A percentile compares a stretch with the other conserved stretches of the same genome.
Conservation (phyloP, 2,797 vertebrate species). For the Steatocranus sp. region DNA sequence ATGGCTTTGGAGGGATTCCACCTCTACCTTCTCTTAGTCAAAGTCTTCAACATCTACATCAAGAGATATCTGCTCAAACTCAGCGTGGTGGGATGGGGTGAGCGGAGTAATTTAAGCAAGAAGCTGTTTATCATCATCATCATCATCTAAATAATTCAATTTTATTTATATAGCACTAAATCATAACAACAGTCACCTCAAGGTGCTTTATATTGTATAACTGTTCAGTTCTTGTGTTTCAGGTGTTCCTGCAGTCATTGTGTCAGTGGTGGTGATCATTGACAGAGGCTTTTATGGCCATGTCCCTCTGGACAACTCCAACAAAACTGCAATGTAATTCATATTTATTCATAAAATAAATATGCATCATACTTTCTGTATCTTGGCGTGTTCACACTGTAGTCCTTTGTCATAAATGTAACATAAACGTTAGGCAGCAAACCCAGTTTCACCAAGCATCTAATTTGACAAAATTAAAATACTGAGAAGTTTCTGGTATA, state of each 20-base stretch:
- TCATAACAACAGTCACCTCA: not conserved
- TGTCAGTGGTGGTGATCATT: not conserved
- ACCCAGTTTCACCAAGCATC: not conserved
- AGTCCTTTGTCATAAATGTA: not conserved
- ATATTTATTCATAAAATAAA: not conserved
- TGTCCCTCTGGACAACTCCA: not conserved
- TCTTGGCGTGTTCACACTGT: not conserved
- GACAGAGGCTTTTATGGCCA: not conserved
- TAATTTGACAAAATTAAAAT: not conserved
- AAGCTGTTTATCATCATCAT: not conserved
- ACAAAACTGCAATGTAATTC: not conserved
- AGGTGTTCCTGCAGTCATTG: not conserved
- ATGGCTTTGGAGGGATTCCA: not conserved
- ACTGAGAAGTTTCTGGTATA: not conserved
- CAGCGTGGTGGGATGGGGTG: fast-evolving
- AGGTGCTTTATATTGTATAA: not conserved
- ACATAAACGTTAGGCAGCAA: not conserved
- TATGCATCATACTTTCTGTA: not conserved
- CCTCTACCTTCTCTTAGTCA: not conserved
- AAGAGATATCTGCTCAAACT: not conserved
- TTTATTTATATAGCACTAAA: not conserved
- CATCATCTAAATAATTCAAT: not conserved
- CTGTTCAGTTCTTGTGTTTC: not conserved
- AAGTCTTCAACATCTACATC: not conserved
- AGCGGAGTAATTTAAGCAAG: fast-evolving